Percentiles rank a stretch among this genome's conserved stretches.
phyloP scores from a whole-genome alignment of 2,113 vertebrate species.

The Mandrillus leucophaeus region DNA sequence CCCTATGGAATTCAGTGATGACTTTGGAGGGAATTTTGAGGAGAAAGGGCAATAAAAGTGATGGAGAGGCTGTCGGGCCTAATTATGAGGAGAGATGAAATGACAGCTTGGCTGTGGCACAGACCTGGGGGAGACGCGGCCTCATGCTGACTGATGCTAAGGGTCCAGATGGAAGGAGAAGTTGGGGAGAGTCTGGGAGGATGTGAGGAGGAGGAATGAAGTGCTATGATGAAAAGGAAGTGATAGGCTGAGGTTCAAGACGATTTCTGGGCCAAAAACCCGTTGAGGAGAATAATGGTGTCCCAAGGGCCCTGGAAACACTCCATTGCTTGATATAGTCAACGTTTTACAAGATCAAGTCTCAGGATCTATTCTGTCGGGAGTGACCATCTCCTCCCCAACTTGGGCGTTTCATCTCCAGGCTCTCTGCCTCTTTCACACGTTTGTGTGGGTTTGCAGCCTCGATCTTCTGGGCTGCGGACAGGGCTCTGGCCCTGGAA shows the following conservation, averaged over 20 bases:
- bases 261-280: neutral
- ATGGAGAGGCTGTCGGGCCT: neutral
- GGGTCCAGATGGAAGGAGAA: neutral
- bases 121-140: neutral
- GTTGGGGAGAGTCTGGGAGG: neutral
- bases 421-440: neutral
- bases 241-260: neutral
- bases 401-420: neutral
- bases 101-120: neutral
- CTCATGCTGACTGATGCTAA: neutral
- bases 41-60: slow-evolving; percentile 41
- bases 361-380: neutral
- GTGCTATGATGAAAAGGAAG: neutral
- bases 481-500: accelerated
- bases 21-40: slow-evolving; percentile 24
- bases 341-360: neutral
- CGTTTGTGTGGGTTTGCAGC: neutral
- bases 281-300: neutral
- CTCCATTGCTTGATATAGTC: neutral
- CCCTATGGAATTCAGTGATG: accelerated
- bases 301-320: neutral
- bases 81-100: neutral
- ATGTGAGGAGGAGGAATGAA: neutral
- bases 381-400: neutral
- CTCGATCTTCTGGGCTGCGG: neutral